These are phyloP conservation scores for Uloborus plumipes DNA, from an alignment of 2,888 invertebrate species.

Conservation along the genomic window DNA sequence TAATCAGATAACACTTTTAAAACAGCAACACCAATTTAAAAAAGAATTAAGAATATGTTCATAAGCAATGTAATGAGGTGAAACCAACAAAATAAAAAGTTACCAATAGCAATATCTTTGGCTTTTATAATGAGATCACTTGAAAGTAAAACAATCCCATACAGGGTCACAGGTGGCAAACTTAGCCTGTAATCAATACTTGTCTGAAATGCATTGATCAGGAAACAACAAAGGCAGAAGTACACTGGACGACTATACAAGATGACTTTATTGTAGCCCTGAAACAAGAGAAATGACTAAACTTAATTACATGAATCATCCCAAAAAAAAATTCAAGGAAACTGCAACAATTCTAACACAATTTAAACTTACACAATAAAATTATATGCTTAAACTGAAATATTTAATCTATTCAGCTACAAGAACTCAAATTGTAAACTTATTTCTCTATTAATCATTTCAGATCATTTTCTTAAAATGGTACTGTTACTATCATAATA, in stretches of 20 bases:
- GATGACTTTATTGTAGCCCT: constrained; percentile 93
- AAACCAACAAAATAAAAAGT: neutral
- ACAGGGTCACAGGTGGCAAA: constrained; percentile 70
- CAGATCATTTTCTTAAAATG: too few relatives aligned
- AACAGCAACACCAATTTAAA: too few relatives aligned
- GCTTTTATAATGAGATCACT: constrained; percentile 78
- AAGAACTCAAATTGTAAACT: too few relatives aligned
- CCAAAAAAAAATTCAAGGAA: too few relatives aligned
- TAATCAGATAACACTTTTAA: too few relatives aligned
- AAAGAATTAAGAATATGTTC: neutral
- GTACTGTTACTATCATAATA: too few relatives aligned
- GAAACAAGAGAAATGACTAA: constrained; percentile 58
- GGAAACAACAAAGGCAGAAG: constrained; percentile 83
- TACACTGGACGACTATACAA: constrained; percentile 86
- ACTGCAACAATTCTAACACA: too few relatives aligned
- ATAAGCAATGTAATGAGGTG: neutral
- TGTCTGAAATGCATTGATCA: constrained; percentile 72
- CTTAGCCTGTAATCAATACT: constrained; percentile 70
- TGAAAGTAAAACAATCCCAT: constrained; percentile 74
- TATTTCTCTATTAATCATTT: too few relatives aligned
- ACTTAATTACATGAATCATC: too few relatives aligned
- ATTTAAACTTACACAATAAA: too few relatives aligned
- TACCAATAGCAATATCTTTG: constrained; percentile 80
- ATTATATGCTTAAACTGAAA: too few relatives aligned
- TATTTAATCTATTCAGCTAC: too few relatives aligned